Percentiles rank a stretch among this genome's conserved stretches.
Conservation (phyloP, 2,113 vertebrate genomes). For the Ovis aries region DNA sequence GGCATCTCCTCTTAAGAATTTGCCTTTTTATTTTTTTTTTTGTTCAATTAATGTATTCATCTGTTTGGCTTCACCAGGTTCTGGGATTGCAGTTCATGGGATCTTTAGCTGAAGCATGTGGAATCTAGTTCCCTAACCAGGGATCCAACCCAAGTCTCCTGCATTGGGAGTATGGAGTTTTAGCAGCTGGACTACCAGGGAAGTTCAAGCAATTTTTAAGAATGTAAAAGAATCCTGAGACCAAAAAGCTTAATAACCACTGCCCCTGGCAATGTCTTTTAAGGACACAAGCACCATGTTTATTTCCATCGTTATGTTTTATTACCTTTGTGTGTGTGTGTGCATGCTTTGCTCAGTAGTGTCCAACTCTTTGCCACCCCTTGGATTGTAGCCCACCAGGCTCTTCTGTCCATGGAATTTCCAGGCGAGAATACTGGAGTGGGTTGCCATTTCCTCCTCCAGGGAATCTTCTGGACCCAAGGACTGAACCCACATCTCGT, state of each 20-base stretch:
- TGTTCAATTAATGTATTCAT: background rate
- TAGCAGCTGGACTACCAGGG: background rate
- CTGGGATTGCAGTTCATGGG: background rate
- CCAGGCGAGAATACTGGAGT: background rate
- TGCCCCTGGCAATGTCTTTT: background rate
- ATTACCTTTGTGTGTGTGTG: background rate
- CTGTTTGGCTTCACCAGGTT: background rate
- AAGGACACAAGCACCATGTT: background rate
- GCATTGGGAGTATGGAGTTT: background rate
- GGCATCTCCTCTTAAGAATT: background rate
- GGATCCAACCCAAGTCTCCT: background rate
- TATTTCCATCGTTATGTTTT: background rate
- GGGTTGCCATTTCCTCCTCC: background rate
- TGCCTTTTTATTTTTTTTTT: background rate
- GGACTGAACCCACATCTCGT: background rate
- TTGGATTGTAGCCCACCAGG: background rate
- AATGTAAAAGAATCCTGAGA: background rate
- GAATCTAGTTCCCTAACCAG: background rate
- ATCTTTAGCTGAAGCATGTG: background rate
- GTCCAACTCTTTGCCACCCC: background rate
- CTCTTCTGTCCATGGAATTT: background rate
- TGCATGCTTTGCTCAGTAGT: fast-evolving
- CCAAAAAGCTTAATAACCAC: background rate
- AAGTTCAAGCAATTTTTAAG: background rate
- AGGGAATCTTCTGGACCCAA: background rate